A percentile compares a stretch with the other conserved stretches of the same genome.
phyloP scores from a whole-genome alignment of 2,888 invertebrate species.

The Cerastis rubricosa region DNA sequence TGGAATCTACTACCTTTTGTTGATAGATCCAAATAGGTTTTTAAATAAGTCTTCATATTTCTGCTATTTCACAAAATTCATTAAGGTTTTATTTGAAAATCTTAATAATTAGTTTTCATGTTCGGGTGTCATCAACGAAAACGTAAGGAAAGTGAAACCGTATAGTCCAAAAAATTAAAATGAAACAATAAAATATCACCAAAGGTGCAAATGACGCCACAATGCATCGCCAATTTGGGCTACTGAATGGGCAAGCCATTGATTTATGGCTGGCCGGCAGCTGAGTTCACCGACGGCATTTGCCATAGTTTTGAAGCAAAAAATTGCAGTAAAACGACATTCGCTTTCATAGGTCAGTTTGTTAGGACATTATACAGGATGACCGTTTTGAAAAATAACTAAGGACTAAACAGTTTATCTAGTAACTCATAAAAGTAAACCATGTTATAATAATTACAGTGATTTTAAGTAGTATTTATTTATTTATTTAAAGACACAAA shows the following conservation, averaged over 20 bases:
- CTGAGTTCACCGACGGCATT: slow-evolving; percentile 74
- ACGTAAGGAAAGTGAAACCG: slow-evolving; percentile 27
- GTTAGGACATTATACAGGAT: slow-evolving; percentile 64
- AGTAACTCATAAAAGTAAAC: not conserved
- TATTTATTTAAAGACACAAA: not conserved
- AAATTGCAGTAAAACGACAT: slow-evolving; percentile 74
- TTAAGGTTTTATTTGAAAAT: not conserved
- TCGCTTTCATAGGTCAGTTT: slow-evolving; percentile 83
- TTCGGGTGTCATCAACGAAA: not conserved
- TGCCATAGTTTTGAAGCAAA: slow-evolving; percentile 58
- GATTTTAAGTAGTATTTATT: not conserved
- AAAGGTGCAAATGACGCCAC: slow-evolving; percentile 68
- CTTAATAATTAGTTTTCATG: not conserved
- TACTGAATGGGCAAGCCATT: slow-evolving; percentile 75
- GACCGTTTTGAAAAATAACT: slow-evolving; percentile 25
- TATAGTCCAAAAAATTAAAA: slow-evolving; percentile 10
- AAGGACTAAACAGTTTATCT: not conserved
- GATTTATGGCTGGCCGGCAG: slow-evolving; percentile 82
- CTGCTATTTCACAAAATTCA: not conserved
- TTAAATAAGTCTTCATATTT: not conserved
- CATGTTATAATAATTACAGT: not conserved
- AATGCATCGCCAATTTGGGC: slow-evolving; percentile 71
- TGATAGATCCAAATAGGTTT: slow-evolving; percentile 1
- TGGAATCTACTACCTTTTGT: slow-evolving; percentile 7
- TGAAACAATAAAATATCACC: slow-evolving; percentile 52